Base-by-base conservation (phyloP, 2,113 vertebrate genomes). In the Alouatta palliata region DNA sequence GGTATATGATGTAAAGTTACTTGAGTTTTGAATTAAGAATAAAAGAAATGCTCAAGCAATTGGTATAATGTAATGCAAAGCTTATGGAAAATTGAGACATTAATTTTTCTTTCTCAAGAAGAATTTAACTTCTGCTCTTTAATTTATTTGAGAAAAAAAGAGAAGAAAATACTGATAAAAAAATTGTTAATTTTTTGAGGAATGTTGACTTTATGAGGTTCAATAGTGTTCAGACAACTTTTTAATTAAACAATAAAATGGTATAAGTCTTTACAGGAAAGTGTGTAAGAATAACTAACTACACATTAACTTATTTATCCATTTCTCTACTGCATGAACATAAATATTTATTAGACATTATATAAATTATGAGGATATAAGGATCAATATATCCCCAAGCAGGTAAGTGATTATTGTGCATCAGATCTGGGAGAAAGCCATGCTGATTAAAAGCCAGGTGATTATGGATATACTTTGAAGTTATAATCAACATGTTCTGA, bases 181-280 rank as follows among this genome's bases (percentile, higher is more conserved):
- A 89, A 92, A 4, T 49, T 81, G 21, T 68, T 43, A 52, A 2
- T n/a, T 89, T 92, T 37, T 30, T 81, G 16, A 3, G 54, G 16
- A 73, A 92, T 43, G 2, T 61, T 93, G 19, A 32, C 30, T 52
- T 27, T 19, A 68, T 12, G 10, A 83, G 6, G 5, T 76, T 80
- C 25, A 64, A 14, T 4, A 45, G 37, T 54, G 84, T 84, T 93
- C 4, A 61, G 47, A 52, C 8, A 87, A 83, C 3, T 43, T 80
- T 49, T 79, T 40, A 79, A 49, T 66, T 40, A 93, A 82, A 32
- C 4, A 75, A 49, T 87, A 90, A 96, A 87, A 88, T 88, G 11
- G 27, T 70, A 8, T 23, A 17, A 71, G 14, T 8, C 35, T 68
- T 97, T 79, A 43, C 3, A 64, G 7, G 3, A 19, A 79, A 37